Evolutionary conservation across 2,888 invertebrate genomes (phyloP).

Genomic region (Rhyacophila evoluta): DNA sequence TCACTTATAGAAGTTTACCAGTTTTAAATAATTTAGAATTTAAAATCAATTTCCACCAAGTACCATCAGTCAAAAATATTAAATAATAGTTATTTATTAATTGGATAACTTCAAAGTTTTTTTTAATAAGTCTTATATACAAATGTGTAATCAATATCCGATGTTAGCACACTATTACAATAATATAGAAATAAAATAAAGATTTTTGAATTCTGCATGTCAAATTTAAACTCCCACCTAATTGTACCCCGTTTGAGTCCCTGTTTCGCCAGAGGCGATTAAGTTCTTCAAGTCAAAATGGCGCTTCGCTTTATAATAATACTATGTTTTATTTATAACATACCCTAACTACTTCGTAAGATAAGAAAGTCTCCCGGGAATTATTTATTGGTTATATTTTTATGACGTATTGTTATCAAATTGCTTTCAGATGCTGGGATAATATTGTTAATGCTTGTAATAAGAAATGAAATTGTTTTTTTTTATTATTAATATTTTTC

Average conservation of each 20-base stretch:
- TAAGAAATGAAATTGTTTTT: neutral
- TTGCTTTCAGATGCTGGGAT: constrained; percentile 17
- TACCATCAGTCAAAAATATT: too few species aligned
- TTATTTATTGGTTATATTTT: constrained; percentile 34
- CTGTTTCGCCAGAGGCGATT: constrained; percentile 7
- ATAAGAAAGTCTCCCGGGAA: neutral
- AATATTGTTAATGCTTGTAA: constrained; percentile 12
- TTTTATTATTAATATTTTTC: neutral
- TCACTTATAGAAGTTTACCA: too few species aligned
- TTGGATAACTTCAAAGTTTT: too few species aligned
- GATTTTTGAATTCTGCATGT: neutral
- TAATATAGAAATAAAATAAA: too few species aligned
- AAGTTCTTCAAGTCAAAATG: neutral
- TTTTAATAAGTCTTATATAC: too few species aligned
- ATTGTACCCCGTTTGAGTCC: neutral
- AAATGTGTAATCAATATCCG: too few species aligned
- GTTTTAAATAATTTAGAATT: too few species aligned
- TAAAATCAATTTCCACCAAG: too few species aligned
- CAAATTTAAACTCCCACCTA: neutral
- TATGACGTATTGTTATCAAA: constrained; percentile 43
- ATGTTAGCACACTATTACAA: too few species aligned
- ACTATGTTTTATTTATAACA: constrained; percentile 27
- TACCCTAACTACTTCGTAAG: constrained; percentile 16
- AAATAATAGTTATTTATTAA: too few species aligned
- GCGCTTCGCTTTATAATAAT: constrained; percentile 17